Evolutionary conservation across 1,140 invertebrate genomes (phyloP), one percentile per base, ranked within the genome.

Genomic region (Bombus waltoni): DNA sequence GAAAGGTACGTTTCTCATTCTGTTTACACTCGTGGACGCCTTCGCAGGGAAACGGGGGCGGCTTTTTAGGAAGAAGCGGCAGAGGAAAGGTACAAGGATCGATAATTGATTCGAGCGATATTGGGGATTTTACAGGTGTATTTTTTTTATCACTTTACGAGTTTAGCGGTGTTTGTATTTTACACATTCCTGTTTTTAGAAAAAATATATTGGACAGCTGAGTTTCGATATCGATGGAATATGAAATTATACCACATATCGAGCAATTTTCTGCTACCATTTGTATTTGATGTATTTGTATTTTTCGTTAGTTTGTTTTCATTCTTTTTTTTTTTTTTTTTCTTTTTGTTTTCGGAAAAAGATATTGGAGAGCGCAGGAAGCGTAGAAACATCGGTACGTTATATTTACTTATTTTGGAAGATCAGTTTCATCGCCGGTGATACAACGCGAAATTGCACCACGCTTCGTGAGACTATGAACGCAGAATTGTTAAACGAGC

Each of bases 1-100:
- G 47, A 44, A 71, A 78, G 22, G 75, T 65, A 59, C 11, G 75
- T 59, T 79, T 84, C 66, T 59, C 75, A 84, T 79, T 59, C 76
- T 84, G 66, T 84, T 79, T 84, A 79, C 65, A 38, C 40, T 40
- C 32, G 59, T 40, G 22, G 81, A 44, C 22, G 62, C 42, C 40
- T 66, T 47, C 22, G 1, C 25, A 5, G 66, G 22, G 13, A 35
- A 32, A 22, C 15, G 28, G 5, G 44, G 9, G 3, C 47, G 9
- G 5, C 25, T 68, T 65, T 47, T 25, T 44, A 10, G 13, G 2
- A 4, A 13, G 38, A 42, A n/a, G n/a, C 2, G n/a, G 8, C 11
- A 18, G n/a, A 15, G 65, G 8, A 15, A 68, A 38, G 66, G 13
- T 8, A 22, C 8, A 22, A 10, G 9, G 3, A 22, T 10, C 6